Base-by-base conservation (phyloP, 2,113 vertebrate genomes). In the Cacatua alba region DNA sequence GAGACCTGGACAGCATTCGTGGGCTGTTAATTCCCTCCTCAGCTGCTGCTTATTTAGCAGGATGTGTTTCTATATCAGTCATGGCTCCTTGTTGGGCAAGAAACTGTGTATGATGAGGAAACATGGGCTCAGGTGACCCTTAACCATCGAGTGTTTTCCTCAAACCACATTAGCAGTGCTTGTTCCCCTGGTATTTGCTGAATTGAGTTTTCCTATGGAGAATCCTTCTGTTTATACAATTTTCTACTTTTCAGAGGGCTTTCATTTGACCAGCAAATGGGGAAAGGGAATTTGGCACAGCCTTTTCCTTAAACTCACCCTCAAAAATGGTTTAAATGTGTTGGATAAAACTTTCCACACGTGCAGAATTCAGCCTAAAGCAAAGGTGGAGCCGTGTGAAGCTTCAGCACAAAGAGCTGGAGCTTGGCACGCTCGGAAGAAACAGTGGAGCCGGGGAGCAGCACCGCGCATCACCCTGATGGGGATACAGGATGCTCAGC, bases 321-420 rank as follows among this genome's bases (percentile, higher is more conserved):
- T 82, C 25, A 11, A 55, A 89, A 92, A 76, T 41, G 67, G 70
- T 62, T 88, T 88, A 79, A 92, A 82, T 4, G 1, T 85, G 57
- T 85, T 1, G 0, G 52, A 41, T 88, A 85, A 90, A 72, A 48
- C 21, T 85, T 93, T 90, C 82, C 95, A 95, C 82, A 57, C 13
- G 9, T 4, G 2, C 63, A 80, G 33, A 94, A 79, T 48, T 94
- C 74, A 91, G 90, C 90, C 90, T 71, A 49, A 43, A 96, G 94
- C 82, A 64, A 78, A 31, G 84, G n/a, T 29, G 24, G 77, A 31
- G 67, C 46, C 60, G 3, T 25, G 60, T 63, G 85, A 70, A 75
- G 31, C 4, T 53, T 33, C 74, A 91, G 81, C 78, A 55, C 33
- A 29, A 68, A 49, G 62, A 52, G 87, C 26, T 6, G 10, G 81